Evolutionary conservation across 2,888 invertebrate genomes (phyloP).

Genomic region (Dendrolimus houi): DNA sequence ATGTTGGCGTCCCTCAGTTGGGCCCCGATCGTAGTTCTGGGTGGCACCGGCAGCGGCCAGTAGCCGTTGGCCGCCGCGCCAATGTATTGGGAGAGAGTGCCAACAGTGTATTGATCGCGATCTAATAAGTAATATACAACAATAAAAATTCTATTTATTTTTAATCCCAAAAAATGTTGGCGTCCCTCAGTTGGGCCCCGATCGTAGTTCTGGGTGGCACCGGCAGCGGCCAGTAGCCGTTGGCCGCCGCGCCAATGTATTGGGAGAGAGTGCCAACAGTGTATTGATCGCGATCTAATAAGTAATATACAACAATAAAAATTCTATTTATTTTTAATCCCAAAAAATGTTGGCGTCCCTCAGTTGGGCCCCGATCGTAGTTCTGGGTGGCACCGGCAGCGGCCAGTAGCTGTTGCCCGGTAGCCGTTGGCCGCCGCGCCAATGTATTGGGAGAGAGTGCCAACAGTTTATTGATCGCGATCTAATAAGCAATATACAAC

Average conservation of each 20-base stretch:
- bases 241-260: constrained; percentile 90
- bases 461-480: constrained; percentile 92
- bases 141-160: too few species aligned
- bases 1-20: constrained; percentile 83
- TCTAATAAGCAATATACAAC: constrained; percentile 54
- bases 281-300: constrained; percentile 86
- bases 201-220: constrained; percentile 86
- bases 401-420: too few species aligned
- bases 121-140: constrained; percentile 54
- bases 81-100: constrained; percentile 96
- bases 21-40: constrained; percentile 84
- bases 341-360: constrained; percentile 80
- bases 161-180: constrained; percentile 13
- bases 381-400: constrained; percentile 88
- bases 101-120: constrained; percentile 92
- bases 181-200: constrained; percentile 85
- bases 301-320: neutral
- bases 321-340: too few species aligned
- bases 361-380: constrained; percentile 83
- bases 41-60: constrained; percentile 90
- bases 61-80: constrained; percentile 92
- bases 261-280: constrained; percentile 97
- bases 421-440: constrained; percentile 89
- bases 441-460: constrained; percentile 96
- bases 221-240: constrained; percentile 93